These are phyloP conservation scores for Crematogaster levior DNA, from an alignment of 2,888 invertebrate genomes.

Conservation along the genomic window DNA sequence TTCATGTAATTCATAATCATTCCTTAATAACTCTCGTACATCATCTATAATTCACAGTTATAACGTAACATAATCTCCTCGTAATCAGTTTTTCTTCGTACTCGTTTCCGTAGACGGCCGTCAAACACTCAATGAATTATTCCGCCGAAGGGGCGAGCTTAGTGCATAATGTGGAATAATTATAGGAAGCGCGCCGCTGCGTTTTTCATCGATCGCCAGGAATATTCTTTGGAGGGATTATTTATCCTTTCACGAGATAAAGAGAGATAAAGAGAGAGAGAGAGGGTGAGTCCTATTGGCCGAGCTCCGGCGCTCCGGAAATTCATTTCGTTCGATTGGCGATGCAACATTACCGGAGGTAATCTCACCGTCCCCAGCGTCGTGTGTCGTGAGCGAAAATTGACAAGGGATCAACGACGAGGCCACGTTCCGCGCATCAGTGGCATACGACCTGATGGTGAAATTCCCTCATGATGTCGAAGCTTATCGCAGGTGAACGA, in stretches of 20 bases:
- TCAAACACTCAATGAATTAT: constrained; percentile 32
- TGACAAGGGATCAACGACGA: constrained; percentile 64
- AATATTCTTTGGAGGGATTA: constrained; percentile 27
- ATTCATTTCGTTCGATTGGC: constrained; percentile 65
- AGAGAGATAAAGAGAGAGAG: background rate
- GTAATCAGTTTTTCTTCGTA: constrained; percentile 35
- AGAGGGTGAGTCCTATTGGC: background rate
- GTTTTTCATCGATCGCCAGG: constrained; percentile 36
- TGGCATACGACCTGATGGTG: constrained; percentile 72
- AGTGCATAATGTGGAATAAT: constrained; percentile 39
- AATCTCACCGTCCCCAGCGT: constrained; percentile 62
- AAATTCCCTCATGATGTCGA: constrained; percentile 75
- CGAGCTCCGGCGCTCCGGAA: constrained; percentile 38
- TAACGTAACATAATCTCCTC: constrained; percentile 10
- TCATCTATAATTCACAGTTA: background rate
- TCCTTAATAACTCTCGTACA: background rate
- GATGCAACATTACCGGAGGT: constrained; percentile 62
- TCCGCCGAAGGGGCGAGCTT: constrained; percentile 13
- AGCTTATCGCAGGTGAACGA: constrained; percentile 46
- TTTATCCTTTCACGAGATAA: constrained; percentile 11
- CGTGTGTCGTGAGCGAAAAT: constrained; percentile 56
- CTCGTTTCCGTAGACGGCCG: background rate
- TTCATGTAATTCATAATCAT: background rate
- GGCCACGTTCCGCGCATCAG: constrained; percentile 50
- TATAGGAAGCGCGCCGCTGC: constrained; percentile 24